Conservation (phyloP, 1,140 invertebrate genomes). For the Dolichoris vasculosae region DNA sequence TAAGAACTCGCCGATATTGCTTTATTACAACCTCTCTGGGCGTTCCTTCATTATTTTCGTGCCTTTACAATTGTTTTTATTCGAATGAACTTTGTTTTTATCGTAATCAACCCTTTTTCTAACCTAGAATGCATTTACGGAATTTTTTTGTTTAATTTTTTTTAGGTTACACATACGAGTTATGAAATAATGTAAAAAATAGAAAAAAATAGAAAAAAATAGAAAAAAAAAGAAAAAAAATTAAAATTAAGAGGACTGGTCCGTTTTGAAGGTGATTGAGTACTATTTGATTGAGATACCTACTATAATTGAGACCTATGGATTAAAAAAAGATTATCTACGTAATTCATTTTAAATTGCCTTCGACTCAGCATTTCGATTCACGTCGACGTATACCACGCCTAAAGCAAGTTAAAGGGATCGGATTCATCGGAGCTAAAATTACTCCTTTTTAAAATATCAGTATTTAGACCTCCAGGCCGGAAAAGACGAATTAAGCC, state of each 20-base stretch:
- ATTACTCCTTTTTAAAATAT: slow-evolving; percentile 30
- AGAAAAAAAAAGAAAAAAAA: neutral
- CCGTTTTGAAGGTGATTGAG: neutral
- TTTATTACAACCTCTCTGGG: too few species aligned
- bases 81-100: too few species aligned
- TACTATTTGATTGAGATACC: slow-evolving; percentile 1
- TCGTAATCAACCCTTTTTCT: neutral
- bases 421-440: neutral
- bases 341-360: slow-evolving; percentile 18
- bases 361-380: slow-evolving; percentile 1
- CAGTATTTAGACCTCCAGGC: neutral
- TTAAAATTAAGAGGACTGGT: neutral
- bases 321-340: slow-evolving; percentile 24
- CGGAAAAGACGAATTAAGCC: neutral
- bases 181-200: neutral
- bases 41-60: too few species aligned
- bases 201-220: neutral
- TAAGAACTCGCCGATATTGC: too few species aligned
- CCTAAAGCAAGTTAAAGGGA: neutral
- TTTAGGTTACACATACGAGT: neutral
- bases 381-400: neutral
- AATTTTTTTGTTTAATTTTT: neutral
- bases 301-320: slow-evolving; percentile 1
- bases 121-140: neutral
- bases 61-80: too few species aligned